phyloP scores from a whole-genome alignment of 2,797 vertebrate species.

The Cynopterus sphinx region DNA sequence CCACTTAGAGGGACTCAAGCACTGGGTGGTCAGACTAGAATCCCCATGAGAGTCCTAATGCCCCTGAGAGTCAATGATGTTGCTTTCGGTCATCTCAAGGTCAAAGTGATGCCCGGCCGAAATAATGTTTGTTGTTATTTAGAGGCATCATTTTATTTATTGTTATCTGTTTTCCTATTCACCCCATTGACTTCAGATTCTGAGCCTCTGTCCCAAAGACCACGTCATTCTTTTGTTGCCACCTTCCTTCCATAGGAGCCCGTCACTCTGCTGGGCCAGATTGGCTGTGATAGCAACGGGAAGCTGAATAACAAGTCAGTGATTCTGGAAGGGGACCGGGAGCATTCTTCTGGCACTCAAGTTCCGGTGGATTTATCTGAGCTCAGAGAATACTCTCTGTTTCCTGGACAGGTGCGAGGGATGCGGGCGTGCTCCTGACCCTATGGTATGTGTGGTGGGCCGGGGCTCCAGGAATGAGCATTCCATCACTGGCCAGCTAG shows the following conservation, averaged over 20 bases:
- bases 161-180: neutral
- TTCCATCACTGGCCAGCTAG: neutral
- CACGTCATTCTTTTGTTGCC: accelerated
- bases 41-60: neutral
- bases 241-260: conserved; percentile 84
- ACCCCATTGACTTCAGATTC: neutral
- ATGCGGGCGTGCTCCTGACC: accelerated
- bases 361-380: conserved; percentile 93
- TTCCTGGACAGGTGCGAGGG: conserved; percentile 94
- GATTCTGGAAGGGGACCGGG: conserved; percentile 91
- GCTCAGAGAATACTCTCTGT: conserved; percentile 93
- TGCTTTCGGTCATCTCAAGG: neutral
- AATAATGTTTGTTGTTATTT: neutral
- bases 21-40: too few relatives aligned
- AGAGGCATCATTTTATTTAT: neutral
- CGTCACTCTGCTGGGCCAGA: conserved; percentile 90
- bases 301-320: conserved; percentile 94
- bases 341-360: conserved; percentile 87
- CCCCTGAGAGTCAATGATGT: neutral
- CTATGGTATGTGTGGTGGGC: accelerated
- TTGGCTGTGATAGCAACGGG: conserved; percentile 95
- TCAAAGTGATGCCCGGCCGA: neutral
- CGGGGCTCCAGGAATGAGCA: accelerated
- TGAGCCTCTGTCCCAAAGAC: neutral
- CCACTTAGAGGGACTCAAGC: neutral